Base-by-base conservation (phyloP, 2,888 invertebrate genomes). In the Eupsilia transversa region DNA sequence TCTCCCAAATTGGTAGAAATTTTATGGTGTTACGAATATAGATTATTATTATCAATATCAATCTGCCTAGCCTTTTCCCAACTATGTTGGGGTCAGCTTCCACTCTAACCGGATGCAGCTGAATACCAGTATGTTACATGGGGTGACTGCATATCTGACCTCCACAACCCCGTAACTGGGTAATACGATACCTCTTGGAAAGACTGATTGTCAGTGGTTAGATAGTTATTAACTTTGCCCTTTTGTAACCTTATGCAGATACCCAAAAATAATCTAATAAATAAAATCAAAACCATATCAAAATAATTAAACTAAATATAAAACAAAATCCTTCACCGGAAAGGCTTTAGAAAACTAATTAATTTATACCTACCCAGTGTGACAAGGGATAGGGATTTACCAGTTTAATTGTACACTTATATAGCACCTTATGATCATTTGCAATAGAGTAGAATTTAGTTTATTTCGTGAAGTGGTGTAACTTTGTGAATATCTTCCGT, bases 301-400 rank as follows among this genome's bases (percentile, higher is more conserved):
- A 69, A 81, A 76, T 68, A 72, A 60, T 66, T 67, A 46, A 38
- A 87, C 78, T 76, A 67, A 77, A 49, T 85, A 85, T 76, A 69
- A 77, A 41, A 61, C 46, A 61, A 73, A 86, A 75, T 83, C 74
- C 60, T 78, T 72, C 35, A 63, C 60, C 67, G 77, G 73, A 81
- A 85, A 86, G 83, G 88, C 77, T 84, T 86, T 84, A 79, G 73
- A 80, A 86, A 90, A 81, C 82, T 87, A 89, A 90, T 91, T 89
- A 89, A 88, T 89, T 89, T 87, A 87, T 87, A 87, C 72, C 69
- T 79, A 79, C 83, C 73, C 73, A 68, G 71, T 84, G 84, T 89
- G 89, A 90, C 87, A 87, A 84, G 86, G 89, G 89, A 75, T 79
- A n/a, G 23, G 59, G 64, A 77, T 69, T 59, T 73, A 63, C 80